phyloP scores from a whole-genome alignment of 2,113 vertebrate genomes.

The Rhodinocichla rosea region DNA sequence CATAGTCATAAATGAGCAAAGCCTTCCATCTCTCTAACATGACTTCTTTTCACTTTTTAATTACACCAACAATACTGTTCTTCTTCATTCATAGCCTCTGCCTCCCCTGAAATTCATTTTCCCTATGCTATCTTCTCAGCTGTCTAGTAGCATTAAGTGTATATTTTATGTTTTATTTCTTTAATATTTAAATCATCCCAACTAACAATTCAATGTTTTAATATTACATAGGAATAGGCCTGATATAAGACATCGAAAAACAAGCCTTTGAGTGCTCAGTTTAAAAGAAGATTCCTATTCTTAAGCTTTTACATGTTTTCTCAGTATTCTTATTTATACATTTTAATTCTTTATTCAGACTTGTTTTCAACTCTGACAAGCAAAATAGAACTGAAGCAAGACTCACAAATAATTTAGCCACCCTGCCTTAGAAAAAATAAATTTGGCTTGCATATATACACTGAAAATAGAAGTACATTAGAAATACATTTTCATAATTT shows the following conservation, averaged over 20 bases:
- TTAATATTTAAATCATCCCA: not conserved
- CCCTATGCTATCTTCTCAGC: not conserved
- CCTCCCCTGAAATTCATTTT: not conserved
- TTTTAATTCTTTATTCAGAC: not conserved
- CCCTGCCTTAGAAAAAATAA: not conserved
- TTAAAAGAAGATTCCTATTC: not conserved
- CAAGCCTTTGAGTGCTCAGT: not conserved
- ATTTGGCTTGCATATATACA: not conserved
- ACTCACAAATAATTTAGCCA: not conserved
- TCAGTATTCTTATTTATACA: not conserved
- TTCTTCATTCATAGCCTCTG: not conserved
- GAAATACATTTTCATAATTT: not conserved
- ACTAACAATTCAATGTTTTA: not conserved
- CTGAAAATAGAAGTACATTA: not conserved
- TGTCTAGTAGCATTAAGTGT: not conserved
- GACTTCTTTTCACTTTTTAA: not conserved
- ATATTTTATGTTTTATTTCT: not conserved
- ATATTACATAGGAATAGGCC: not conserved
- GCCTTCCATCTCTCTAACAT: not conserved
- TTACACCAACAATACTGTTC: not conserved
- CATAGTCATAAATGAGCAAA: not conserved
- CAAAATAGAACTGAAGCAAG: not conserved
- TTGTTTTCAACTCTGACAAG: not conserved
- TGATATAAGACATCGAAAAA: not conserved
- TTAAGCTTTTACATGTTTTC: not conserved